These are phyloP conservation scores for Hippoglossus hippoglossus DNA, from an alignment of 2,797 vertebrate species.

Conservation along the genomic window DNA sequence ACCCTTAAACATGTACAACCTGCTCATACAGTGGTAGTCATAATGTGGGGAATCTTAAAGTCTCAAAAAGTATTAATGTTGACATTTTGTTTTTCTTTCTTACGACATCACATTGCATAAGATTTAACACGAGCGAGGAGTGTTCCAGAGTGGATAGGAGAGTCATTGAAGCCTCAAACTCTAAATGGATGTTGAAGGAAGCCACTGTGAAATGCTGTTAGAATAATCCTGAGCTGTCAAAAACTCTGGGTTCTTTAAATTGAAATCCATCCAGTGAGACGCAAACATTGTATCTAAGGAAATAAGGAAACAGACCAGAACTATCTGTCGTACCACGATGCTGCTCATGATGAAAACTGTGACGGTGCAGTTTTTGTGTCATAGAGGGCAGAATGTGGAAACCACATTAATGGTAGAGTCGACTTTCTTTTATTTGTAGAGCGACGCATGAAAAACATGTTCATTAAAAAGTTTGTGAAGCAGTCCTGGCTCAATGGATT, in stretches of 20 bases:
- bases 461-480: no score
- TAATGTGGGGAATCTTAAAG: not conserved
- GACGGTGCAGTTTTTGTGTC: not conserved
- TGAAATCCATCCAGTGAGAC: conserved; percentile 12
- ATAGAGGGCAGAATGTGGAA: not conserved
- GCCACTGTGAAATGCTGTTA: not conserved
- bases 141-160: not conserved
- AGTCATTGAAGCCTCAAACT: not conserved
- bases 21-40: not conserved
- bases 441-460: no score
- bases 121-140: not conserved
- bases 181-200: not conserved
- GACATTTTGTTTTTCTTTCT: not conserved
- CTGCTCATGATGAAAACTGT: not conserved
- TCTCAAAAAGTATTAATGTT: not conserved
- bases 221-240: conserved; percentile 17
- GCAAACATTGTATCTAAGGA: not conserved
- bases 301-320: conserved; percentile 1
- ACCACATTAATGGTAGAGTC: no score
- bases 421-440: no score
- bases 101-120: not conserved
- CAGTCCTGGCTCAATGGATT: no score
- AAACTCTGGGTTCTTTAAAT: not conserved
- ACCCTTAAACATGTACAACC: not conserved
- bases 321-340: not conserved